Percentiles rank a stretch among this genome's conserved stretches.
These are phyloP conservation scores for Cryptoleucopteryx plumbea DNA, from an alignment of 2,113 vertebrate genomes.

Conservation along the genomic window DNA sequence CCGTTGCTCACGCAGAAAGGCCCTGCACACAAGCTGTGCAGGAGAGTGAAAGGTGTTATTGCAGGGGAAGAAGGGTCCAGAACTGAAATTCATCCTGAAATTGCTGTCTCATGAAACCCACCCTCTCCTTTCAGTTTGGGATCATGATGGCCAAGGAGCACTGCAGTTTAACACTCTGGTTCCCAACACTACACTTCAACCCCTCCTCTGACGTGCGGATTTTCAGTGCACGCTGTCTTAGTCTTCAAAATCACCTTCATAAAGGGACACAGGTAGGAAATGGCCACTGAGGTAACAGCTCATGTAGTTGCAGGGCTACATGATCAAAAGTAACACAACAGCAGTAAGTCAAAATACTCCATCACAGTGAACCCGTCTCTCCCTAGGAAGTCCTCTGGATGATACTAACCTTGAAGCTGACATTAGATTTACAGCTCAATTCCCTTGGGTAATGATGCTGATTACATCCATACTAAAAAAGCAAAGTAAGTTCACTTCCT, in stretches of 20 bases:
- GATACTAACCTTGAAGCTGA: constrained; percentile 46
- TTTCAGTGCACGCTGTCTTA: background rate
- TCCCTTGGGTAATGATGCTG: constrained; percentile 47
- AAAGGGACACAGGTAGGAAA: background rate
- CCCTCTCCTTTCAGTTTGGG: background rate
- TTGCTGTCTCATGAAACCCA: background rate
- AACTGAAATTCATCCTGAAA: background rate
- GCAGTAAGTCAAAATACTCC: background rate
- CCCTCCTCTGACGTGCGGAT: background rate
- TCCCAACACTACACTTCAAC: background rate
- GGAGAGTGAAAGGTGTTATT: background rate
- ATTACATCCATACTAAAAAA: constrained; percentile 35
- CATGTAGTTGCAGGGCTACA: background rate
- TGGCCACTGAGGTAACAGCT: background rate
- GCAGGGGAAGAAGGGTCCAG: background rate
- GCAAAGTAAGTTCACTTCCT: constrained; percentile 21
- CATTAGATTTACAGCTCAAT: constrained; percentile 57
- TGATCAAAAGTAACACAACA: background rate
- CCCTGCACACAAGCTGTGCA: background rate
- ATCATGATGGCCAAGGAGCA: background rate
- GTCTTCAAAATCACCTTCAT: background rate
- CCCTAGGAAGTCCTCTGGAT: background rate
- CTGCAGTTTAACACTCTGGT: background rate
- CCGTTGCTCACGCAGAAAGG: background rate
- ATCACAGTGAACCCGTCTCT: background rate